Evolutionary conservation across 1,140 invertebrate species (phyloP).

Genomic region (Archegozetes longisetosus): DNA sequence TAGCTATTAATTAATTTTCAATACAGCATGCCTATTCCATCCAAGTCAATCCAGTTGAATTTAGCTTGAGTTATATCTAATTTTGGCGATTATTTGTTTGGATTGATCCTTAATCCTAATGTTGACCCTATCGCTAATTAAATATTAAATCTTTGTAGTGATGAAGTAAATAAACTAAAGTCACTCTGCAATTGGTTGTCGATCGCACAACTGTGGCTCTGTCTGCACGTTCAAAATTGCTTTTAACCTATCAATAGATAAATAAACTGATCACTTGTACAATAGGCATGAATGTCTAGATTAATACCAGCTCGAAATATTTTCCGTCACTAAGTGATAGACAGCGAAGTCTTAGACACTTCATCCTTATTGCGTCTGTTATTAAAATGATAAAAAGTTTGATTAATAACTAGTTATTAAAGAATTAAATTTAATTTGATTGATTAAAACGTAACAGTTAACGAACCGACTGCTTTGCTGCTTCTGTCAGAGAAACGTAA

Average conservation of each 20-base stretch:
- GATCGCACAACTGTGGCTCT: slow-evolving; percentile 86
- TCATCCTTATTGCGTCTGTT: slow-evolving; percentile 68
- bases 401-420: not conserved
- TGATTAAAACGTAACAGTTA: not conserved
- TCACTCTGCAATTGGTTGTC: slow-evolving; percentile 76
- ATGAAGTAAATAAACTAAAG: slow-evolving; percentile 71
- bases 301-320: slow-evolving; percentile 78
- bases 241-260: slow-evolving; percentile 45
- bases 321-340: slow-evolving; percentile 85
- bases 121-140: not conserved
- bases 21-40: not conserved
- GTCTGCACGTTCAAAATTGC: slow-evolving; percentile 96
- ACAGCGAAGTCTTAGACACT: slow-evolving; percentile 66
- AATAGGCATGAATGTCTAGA: not conserved
- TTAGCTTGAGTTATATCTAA: not conserved
- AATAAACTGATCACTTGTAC: not conserved
- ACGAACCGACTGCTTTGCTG: slow-evolving; percentile 46
- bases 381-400: not conserved
- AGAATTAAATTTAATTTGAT: too few relatives aligned
- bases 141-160: slow-evolving; percentile 91
- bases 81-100: not conserved
- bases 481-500: slow-evolving; percentile 97
- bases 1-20: not conserved
- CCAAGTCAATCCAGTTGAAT: not conserved
- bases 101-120: not conserved